These are phyloP conservation scores for Tiaroga cobitis DNA, from an alignment of 2,797 vertebrate species.

Conservation along the genomic window DNA sequence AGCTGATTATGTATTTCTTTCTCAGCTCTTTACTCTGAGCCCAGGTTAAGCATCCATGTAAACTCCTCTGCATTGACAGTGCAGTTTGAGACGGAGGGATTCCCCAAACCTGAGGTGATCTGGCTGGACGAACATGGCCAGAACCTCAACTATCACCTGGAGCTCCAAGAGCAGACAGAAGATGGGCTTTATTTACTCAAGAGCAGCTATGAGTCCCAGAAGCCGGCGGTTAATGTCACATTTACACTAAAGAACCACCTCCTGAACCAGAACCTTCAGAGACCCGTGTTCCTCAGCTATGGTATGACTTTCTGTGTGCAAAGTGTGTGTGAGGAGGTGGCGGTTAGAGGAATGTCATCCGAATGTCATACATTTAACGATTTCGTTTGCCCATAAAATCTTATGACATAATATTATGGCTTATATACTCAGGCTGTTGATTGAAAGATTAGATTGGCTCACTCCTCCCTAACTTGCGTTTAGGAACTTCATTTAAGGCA, in stretches of 20 bases:
- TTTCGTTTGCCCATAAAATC: too few species aligned
- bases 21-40: conserved; percentile 62
- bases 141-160: conserved; percentile 26
- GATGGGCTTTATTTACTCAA: conserved; percentile 45
- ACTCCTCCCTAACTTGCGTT: too few species aligned
- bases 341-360: background rate
- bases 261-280: conserved; percentile 56
- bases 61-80: conserved; percentile 24
- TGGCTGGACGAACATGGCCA: conserved; percentile 45
- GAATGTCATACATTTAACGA: too few species aligned
- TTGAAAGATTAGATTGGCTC: too few species aligned
- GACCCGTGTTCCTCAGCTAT: conserved; percentile 37
- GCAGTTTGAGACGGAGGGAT: conserved; percentile 54
- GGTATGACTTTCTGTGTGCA: conserved; percentile 35
- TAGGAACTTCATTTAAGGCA: too few species aligned
- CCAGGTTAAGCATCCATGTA: conserved; percentile 45
- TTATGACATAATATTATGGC: too few species aligned
- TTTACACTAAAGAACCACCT: conserved; percentile 57
- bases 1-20: background rate
- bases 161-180: background rate
- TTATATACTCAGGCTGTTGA: too few species aligned
- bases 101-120: conserved; percentile 56
- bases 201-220: conserved; percentile 29
- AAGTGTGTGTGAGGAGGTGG: background rate
- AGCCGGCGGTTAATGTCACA: conserved; percentile 27